phyloP scores from a whole-genome alignment of 2,113 vertebrate species.

The Nettapus auritus region DNA sequence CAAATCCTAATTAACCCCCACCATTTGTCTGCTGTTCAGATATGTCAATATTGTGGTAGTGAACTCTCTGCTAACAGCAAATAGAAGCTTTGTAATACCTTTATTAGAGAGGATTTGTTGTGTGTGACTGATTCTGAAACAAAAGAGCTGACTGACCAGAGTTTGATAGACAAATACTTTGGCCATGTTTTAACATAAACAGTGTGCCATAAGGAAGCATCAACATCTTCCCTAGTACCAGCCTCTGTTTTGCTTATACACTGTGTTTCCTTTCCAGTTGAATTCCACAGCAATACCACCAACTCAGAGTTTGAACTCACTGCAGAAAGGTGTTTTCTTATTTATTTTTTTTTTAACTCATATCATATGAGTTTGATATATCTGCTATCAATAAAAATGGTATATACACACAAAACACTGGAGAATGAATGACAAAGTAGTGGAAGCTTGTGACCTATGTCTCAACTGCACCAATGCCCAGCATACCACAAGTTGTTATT shows the following conservation, averaged over 20 bases:
- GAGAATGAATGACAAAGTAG: neutral
- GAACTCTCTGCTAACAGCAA: neutral
- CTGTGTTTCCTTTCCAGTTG: neutral
- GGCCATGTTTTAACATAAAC: neutral
- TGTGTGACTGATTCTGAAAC: neutral
- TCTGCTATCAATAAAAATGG: neutral
- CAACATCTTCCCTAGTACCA: neutral
- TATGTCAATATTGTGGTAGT: neutral
- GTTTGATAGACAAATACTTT: neutral
- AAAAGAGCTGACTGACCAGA: neutral
- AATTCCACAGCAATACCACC: neutral
- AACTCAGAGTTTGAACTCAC: neutral
- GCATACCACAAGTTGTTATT: neutral
- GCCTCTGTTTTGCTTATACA: neutral
- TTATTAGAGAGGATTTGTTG: neutral
- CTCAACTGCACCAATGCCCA: neutral
- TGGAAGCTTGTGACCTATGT: neutral
- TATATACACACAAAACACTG: neutral
- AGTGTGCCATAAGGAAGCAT: neutral
- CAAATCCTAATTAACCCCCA: slow-evolving; percentile 6
- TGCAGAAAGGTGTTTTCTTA: neutral
- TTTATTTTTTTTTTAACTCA: neutral
- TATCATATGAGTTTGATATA: accelerated
- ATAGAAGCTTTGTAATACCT: slow-evolving; percentile 14
- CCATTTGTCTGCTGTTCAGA: slow-evolving; percentile 16